Conservation (phyloP, 2,797 vertebrate species). For the Ptychobarbus kaznakovi region DNA sequence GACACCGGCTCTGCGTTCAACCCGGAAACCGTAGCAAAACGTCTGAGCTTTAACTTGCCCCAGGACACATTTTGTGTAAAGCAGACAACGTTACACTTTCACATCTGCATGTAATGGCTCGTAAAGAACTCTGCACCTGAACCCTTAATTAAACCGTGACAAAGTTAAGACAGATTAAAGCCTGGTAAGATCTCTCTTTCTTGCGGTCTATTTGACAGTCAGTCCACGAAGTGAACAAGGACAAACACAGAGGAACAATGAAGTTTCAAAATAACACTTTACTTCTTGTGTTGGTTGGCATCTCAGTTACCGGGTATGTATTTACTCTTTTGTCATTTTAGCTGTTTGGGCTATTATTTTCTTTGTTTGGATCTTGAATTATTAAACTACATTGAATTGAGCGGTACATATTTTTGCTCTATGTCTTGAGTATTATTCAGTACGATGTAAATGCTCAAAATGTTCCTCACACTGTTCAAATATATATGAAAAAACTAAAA, state of each 20-base stretch:
- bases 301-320: slow-evolving; percentile 1
- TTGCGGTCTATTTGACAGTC: neutral
- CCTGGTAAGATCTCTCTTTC: neutral
- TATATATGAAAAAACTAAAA: neutral
- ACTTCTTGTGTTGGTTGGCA: neutral
- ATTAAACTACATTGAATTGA: neutral
- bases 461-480: neutral
- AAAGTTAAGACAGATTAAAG: neutral
- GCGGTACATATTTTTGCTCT: neutral
- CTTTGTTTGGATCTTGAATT: neutral
- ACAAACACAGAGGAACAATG: neutral
- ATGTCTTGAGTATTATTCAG: neutral
- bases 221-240: neutral
- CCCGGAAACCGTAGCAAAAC: too few relatives aligned
- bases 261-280: neutral
- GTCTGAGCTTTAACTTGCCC: too few relatives aligned
- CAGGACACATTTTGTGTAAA: neutral
- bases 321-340: neutral
- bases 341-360: neutral
- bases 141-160: neutral
- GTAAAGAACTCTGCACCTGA: neutral
- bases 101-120: neutral
- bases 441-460: neutral
- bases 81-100: neutral
- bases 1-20: too few relatives aligned